Percentiles rank a stretch among this genome's conserved stretches.
These are phyloP conservation scores for Pogonophryne albipinna DNA, from an alignment of 2,797 vertebrate genomes.

Conservation along the genomic window DNA sequence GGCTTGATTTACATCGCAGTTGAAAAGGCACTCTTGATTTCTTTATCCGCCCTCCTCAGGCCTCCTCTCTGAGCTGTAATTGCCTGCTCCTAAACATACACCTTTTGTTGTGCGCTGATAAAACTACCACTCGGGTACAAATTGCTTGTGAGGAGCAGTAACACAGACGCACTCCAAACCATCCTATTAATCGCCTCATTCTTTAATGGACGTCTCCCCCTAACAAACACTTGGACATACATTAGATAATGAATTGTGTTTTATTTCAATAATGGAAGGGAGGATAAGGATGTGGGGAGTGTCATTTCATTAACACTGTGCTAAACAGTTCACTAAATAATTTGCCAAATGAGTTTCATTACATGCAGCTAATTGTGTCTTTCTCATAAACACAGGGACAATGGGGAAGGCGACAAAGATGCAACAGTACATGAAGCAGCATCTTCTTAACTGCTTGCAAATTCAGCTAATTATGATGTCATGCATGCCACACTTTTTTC, in stretches of 20 bases:
- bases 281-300: constrained; percentile 38
- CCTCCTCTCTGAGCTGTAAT: constrained; percentile 61
- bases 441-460: constrained; percentile 27
- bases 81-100: constrained; percentile 58
- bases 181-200: constrained; percentile 54
- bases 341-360: constrained; percentile 59
- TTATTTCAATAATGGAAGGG: constrained; percentile 52
- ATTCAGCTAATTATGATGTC: constrained; percentile 54
- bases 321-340: constrained; percentile 52
- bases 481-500: neutral
- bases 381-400: constrained; percentile 41
- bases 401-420: constrained; percentile 19
- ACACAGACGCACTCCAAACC: constrained; percentile 35
- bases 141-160: constrained; percentile 40
- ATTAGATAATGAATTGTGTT: constrained; percentile 62
- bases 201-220: constrained; percentile 58
- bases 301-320: constrained; percentile 62
- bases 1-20: constrained; percentile 61
- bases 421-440: neutral
- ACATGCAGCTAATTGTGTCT: constrained; percentile 59
- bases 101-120: constrained; percentile 60
- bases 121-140: constrained; percentile 46
- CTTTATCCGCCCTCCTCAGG: constrained; percentile 51
- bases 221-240: constrained; percentile 52
- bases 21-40: constrained; percentile 56